Conservation (phyloP, 1,140 invertebrate species). For the Drosophila cardini region DNA sequence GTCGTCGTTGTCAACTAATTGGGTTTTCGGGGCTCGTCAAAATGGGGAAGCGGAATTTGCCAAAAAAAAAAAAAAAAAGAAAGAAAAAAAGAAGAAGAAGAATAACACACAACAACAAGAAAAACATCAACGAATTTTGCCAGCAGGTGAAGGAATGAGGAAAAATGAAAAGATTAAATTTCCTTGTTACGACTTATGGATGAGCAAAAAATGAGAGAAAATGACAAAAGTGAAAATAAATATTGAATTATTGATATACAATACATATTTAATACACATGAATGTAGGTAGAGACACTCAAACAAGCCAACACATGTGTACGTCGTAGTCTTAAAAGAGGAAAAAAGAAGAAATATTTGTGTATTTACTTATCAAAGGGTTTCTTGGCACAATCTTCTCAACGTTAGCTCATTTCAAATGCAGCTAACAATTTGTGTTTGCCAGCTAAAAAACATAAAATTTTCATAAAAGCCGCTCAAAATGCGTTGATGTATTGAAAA, state of each 20-base stretch:
- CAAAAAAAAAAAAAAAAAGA: background rate
- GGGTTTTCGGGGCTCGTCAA: constrained; percentile 67
- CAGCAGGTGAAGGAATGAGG: constrained; percentile 54
- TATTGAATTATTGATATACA: constrained; percentile 82
- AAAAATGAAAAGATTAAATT: constrained; percentile 77
- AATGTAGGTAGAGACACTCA: background rate
- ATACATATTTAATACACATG: constrained; percentile 57
- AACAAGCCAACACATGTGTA: background rate
- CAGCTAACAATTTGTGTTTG: constrained; percentile 58
- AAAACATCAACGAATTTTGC: constrained; percentile 28
- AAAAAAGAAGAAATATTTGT: constrained; percentile 29
- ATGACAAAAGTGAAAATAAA: constrained; percentile 74
- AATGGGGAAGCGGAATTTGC: constrained; percentile 25
- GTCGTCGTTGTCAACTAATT: constrained; percentile 69
- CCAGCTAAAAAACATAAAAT: constrained; percentile 49
- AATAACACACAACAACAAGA: background rate
- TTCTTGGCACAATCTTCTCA: constrained; percentile 23
- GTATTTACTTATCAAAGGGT: constrained; percentile 55
- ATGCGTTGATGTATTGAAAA: constrained; percentile 52
- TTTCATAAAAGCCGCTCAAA: constrained; percentile 52
- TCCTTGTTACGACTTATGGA: constrained; percentile 71
- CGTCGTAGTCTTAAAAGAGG: background rate
- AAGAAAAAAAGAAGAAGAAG: too few relatives aligned
- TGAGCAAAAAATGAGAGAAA: constrained; percentile 62
- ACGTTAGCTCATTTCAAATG: constrained; percentile 56